Conservation (phyloP, 1,140 invertebrate genomes). For the Chrysomallon squamiferum region DNA sequence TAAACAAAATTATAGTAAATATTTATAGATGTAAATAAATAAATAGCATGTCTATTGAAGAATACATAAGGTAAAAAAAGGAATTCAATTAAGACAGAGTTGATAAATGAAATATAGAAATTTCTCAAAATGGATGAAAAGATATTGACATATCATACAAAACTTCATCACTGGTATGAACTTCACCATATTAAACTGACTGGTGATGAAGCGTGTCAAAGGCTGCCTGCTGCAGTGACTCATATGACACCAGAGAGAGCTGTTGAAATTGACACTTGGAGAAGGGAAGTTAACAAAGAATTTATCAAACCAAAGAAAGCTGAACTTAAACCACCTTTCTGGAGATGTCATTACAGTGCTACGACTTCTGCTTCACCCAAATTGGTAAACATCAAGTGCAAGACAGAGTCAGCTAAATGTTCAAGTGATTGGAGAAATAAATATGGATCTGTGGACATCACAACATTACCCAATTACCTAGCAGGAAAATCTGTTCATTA, state of each 20-base stretch:
- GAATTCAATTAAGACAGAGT: no score
- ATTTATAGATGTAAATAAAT: no score
- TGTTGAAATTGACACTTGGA: constrained; percentile 6
- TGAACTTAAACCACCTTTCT: constrained; percentile 6
- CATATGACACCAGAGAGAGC: background rate
- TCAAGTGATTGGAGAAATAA: background rate
- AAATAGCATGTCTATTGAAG: no score
- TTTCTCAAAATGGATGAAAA: constrained; percentile 32
- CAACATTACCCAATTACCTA: background rate
- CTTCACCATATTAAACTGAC: constrained; percentile 2
- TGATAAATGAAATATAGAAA: no score
- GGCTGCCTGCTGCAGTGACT: background rate
- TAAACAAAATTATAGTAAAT: no score
- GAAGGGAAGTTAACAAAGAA: constrained; percentile 17
- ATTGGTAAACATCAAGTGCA: background rate
- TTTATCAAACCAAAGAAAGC: constrained; percentile 13
- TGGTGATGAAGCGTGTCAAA: background rate
- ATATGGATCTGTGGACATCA: background rate
- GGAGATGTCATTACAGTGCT: constrained; percentile 6
- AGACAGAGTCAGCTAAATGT: background rate
- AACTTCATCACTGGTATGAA: constrained; percentile 19
- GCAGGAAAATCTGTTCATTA: background rate
- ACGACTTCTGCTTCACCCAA: constrained; percentile 6
- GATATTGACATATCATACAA: constrained; percentile 30
- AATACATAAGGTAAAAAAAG: no score